phyloP scores from a whole-genome alignment of 2,888 invertebrate genomes.

The Xestia ashworthii region DNA sequence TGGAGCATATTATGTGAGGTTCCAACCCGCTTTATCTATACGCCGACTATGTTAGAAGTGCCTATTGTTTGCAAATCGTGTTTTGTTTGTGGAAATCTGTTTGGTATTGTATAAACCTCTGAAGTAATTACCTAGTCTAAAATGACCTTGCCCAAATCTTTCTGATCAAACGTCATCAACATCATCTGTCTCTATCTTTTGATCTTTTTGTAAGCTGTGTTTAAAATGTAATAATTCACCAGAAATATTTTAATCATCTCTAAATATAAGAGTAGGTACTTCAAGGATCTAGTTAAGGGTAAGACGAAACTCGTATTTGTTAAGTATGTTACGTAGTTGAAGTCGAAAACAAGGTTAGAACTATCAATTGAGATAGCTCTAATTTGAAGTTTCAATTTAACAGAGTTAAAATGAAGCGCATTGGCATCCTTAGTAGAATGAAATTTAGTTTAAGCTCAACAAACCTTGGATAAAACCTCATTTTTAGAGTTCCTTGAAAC shows the following conservation, averaged over 20 bases:
- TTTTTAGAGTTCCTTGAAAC: slow-evolving; percentile 8
- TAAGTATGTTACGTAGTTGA: slow-evolving; percentile 3
- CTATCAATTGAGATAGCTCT: slow-evolving; percentile 29
- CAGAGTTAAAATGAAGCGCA: slow-evolving; percentile 14
- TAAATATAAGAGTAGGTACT: background rate
- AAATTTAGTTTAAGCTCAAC: slow-evolving; percentile 7
- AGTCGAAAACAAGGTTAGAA: slow-evolving; percentile 4
- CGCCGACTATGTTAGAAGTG: background rate
- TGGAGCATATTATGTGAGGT: background rate
- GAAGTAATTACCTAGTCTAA: background rate
- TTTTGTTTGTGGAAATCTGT: slow-evolving; percentile 1
- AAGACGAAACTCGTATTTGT: background rate
- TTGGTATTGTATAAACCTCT: background rate
- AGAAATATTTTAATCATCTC: background rate
- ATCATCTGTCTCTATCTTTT: background rate
- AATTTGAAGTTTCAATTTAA: slow-evolving; percentile 28
- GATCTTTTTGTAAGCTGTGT: background rate
- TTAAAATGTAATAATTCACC: background rate
- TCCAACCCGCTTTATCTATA: background rate
- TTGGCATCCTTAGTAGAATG: slow-evolving; percentile 17
- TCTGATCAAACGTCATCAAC: background rate
- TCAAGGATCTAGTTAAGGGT: background rate
- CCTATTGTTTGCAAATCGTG: slow-evolving; percentile 15
- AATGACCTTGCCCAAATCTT: background rate
- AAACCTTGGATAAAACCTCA: background rate